Base-by-base conservation (phyloP, 2,113 vertebrate genomes). In the Boulengeromyrus knoepffleri region DNA sequence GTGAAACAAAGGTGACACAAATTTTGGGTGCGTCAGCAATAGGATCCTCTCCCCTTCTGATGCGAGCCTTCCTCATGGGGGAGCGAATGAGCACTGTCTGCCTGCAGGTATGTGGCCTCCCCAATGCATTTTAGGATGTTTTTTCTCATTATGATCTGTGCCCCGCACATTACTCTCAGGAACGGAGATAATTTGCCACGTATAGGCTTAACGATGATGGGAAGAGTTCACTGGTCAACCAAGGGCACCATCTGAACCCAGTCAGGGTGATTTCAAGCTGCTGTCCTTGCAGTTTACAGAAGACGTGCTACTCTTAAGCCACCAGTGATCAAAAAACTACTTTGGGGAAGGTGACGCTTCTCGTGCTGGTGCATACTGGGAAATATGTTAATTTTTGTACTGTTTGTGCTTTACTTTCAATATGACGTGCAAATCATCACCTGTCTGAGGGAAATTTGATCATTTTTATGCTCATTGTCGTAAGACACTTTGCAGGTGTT, bases 121-220 rank as follows among this genome's bases (percentile, higher is more conserved):
- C 77, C 3, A 42, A 27, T n/a, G 19, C 9, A 21, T 74, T 10
- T 80, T 50, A 58, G 24, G 12, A 24, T 77, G 70, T 17, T 7
- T 42, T 80, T 42, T 80, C 36, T 80, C 46, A 74, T 56, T 80
- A n/a, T 58, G 47, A 50, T 62, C 24, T 62, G 56, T 7, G 56
- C 56, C 56, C 56, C 10, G 4, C 49, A 58, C 27, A n/a, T 39
- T 12, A 9, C 53, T 10, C 58, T 70, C n/a, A 45, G 39, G 58
- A 62, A 45, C 19, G 13, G 58, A 46, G 36, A 45, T 19, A 88
- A 21, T 56, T 15, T 42, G 52, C 17, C 52, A 45, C 84, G 27
- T 17, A 31, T 85, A 5, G 46, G 52, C 89, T 42, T 89, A 89
- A 89, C 36, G 10, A 19, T 84, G 50, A 89, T 45, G 15, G 89